Conservation (phyloP, 53 echinoderm and acorn worm species). For the Holothuria leucospilota region DNA sequence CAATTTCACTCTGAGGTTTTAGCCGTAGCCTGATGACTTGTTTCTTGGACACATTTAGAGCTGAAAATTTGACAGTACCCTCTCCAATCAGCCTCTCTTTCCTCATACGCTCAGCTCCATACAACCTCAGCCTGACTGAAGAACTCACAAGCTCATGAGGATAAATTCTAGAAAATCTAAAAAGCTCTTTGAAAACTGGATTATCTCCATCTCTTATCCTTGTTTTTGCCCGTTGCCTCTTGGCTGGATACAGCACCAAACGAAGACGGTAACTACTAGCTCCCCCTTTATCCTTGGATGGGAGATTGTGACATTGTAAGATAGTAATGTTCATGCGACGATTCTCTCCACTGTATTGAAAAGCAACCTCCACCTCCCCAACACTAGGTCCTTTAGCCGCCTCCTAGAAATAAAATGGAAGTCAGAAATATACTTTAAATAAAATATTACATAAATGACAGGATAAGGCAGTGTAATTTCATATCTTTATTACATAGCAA, state of each 20-base stretch:
- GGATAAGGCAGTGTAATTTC: too few relatives aligned
- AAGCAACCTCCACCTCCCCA: slow-evolving; percentile 86
- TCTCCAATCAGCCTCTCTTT: slow-evolving; percentile 95
- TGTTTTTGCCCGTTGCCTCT: slow-evolving; percentile 92
- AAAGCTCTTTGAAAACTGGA: slow-evolving; percentile 90
- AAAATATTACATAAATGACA: too few relatives aligned
- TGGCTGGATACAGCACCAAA: slow-evolving; percentile 80
- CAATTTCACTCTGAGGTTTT: slow-evolving; percentile 82
- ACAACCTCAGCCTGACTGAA: slow-evolving; percentile 80
- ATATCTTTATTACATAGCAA: too few relatives aligned
- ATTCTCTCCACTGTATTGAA: slow-evolving; percentile 91
- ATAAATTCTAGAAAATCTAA: slow-evolving; percentile 89
- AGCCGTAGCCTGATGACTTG: slow-evolving; percentile 81
- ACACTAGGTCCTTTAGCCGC: slow-evolving; percentile 64
- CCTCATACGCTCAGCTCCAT: slow-evolving; percentile 86
- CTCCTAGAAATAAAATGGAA: slow-evolving; percentile 13
- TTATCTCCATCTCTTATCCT: slow-evolving; percentile 86
- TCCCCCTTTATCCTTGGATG: slow-evolving; percentile 86
- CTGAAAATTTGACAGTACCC: slow-evolving; percentile 90
- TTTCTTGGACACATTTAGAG: slow-evolving; percentile 76
- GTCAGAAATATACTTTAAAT: background rate
- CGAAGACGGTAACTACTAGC: slow-evolving; percentile 82
- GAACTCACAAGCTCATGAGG: slow-evolving; percentile 94
- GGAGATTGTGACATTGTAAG: slow-evolving; percentile 75
- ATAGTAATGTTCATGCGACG: slow-evolving; percentile 91